These are phyloP conservation scores for Tachuris rubrigastra DNA, from an alignment of 2,113 vertebrate species.

Conservation along the genomic window DNA sequence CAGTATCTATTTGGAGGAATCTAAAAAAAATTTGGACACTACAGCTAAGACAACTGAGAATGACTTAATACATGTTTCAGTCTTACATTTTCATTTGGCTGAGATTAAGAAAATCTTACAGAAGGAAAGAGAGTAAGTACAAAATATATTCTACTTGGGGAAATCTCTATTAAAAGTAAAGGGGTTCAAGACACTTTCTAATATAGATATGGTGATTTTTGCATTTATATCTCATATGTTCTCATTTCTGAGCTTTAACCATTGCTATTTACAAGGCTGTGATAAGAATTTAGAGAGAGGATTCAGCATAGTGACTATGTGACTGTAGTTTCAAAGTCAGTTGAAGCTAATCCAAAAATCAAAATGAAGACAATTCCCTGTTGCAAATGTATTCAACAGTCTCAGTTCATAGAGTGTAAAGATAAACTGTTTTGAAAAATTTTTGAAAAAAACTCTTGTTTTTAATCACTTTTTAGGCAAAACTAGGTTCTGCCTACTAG, in stretches of 20 bases:
- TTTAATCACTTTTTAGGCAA: background rate
- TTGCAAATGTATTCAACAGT: background rate
- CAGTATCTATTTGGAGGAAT: background rate
- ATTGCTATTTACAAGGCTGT: background rate
- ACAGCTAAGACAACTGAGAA: background rate
- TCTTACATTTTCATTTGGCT: constrained; percentile 42
- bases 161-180: background rate
- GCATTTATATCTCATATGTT: background rate
- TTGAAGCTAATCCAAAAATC: background rate
- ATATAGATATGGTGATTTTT: background rate
- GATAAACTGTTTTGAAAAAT: background rate
- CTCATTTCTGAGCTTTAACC: background rate
- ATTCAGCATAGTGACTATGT: background rate
- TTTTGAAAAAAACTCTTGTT: background rate
- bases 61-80: constrained; percentile 9
- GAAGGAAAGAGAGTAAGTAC: constrained; percentile 75
- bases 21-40: background rate
- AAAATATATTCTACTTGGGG: background rate
- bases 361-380: background rate
- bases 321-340: background rate
- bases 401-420: background rate
- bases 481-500: background rate
- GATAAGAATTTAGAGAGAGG: background rate
- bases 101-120: constrained; percentile 64
- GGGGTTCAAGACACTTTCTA: background rate